A percentile compares a stretch with the other conserved stretches of the same genome.
Evolutionary conservation across 2,888 invertebrate species (phyloP).

Genomic region (Netelia fuscicornis): DNA sequence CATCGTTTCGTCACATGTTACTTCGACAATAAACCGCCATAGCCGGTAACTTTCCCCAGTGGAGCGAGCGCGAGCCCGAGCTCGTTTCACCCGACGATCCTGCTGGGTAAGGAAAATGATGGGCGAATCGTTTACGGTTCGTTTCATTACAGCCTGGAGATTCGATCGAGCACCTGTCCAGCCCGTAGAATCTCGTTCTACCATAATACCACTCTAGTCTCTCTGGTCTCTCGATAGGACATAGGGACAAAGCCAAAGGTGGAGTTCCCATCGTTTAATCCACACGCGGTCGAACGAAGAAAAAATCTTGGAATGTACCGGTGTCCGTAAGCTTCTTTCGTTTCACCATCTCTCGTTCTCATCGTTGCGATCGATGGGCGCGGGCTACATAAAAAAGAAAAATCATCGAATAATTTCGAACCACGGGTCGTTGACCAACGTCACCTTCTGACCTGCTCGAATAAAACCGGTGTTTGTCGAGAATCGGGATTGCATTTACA

Average conservation of each 20-base stretch:
- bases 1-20: constrained; percentile 38
- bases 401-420: constrained; percentile 31
- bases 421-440: constrained; percentile 18
- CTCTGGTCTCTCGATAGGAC: constrained; percentile 21
- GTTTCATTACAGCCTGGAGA: constrained; percentile 17
- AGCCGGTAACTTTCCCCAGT: constrained; percentile 35
- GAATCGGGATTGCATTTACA: constrained; percentile 19
- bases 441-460: constrained; percentile 11
- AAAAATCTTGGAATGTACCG: constrained; percentile 29
- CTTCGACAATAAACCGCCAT: constrained; percentile 49
- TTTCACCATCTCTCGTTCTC: constrained; percentile 43
- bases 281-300: constrained; percentile 22
- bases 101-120: constrained; percentile 49
- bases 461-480: not conserved
- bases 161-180: constrained; percentile 47
- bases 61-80: constrained; percentile 26
- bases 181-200: constrained; percentile 55
- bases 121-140: constrained; percentile 52
- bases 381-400: constrained; percentile 16
- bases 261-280: constrained; percentile 44
- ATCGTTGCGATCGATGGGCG: not conserved
- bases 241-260: constrained; percentile 50
- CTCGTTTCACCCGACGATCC: constrained; percentile 29
- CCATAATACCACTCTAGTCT: constrained; percentile 52
- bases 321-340: constrained; percentile 34